Conservation (phyloP, 2,797 vertebrate genomes). For the Neosilurus mollespiculum region DNA sequence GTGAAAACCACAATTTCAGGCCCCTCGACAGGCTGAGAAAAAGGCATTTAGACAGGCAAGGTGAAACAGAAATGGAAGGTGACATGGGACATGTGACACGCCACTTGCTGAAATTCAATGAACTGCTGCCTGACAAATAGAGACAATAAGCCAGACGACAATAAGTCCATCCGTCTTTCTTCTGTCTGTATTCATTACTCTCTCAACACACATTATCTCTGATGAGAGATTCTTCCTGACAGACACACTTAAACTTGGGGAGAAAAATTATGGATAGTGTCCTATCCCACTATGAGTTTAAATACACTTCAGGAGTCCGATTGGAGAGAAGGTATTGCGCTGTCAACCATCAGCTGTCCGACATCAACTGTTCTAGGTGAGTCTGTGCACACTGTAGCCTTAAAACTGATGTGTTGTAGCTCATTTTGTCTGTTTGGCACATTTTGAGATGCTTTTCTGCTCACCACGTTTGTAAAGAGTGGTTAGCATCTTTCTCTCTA, state of each 20-base stretch:
- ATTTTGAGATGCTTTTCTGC: neutral
- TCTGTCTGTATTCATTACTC: constrained; percentile 11
- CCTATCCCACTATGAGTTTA: no score
- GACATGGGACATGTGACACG: constrained; percentile 13
- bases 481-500: neutral
- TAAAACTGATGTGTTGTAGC: neutral
- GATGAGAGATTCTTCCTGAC: neutral
- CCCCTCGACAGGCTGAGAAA: neutral
- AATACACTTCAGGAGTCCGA: neutral
- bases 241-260: neutral
- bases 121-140: constrained; percentile 4
- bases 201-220: neutral
- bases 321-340: neutral
- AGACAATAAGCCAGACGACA: constrained; percentile 27
- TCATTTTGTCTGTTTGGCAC: neutral
- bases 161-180: constrained; percentile 11
- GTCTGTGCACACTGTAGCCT: neutral
- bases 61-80: constrained; percentile 16
- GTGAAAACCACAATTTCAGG: constrained; percentile 25
- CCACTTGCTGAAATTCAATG: constrained; percentile 1
- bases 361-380: neutral
- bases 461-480: neutral
- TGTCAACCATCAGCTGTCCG: no score
- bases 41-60: constrained; percentile 8
- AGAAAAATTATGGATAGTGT: neutral